Base-by-base conservation (phyloP, 2,888 invertebrate genomes). In the Luperina nickerlii region DNA sequence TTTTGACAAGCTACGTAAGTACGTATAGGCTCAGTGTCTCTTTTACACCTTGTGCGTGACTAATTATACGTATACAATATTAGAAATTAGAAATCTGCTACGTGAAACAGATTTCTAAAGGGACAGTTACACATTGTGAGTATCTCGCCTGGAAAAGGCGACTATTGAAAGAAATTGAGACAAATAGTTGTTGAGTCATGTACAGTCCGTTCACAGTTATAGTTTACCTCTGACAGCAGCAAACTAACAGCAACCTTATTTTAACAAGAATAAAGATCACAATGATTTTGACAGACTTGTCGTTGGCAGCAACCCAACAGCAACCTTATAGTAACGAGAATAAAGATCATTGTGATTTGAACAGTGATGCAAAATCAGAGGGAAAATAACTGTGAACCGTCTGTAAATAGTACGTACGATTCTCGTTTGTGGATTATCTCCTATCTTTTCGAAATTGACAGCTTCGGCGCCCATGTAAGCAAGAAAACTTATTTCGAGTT, bases 1-100 rank as follows among this genome's bases (percentile, higher is more conserved):
- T 91, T 92, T 91, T 92, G 90, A 90, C 90, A 92, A 89, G 88
- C 87, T 88, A 88, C 86, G 86, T 87, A 27, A 57, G 51, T 24
- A 74, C 60, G 24, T 45, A 72, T 68, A 66, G 27, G 38, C 80
- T 81, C 78, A 71, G 65, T 78, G 42, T 87, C 45, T 72, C 45
- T 77, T 67, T 77, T 38, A 68, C 70, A 70, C 67, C 48, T 51
- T 66, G 72, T 48, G 45, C 69, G 74, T 80, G 80, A 79, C 83
- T 79, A 72, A 86, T 74, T 81, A 62, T 82, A 72, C 60, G 42
- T 42, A 62, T 1, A 72, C 65, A 71, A 74, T 74, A 74, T 70
- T 54, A 48, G 54, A 67, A 81, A 84, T 82, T 57, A 66, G 42
- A 72, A 78, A 70, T 75, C 51, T 54, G 48, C 20, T 78, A 76